Evolutionary conservation across 2,888 invertebrate species (phyloP).

Genomic region (Strigamia maritima): DNA sequence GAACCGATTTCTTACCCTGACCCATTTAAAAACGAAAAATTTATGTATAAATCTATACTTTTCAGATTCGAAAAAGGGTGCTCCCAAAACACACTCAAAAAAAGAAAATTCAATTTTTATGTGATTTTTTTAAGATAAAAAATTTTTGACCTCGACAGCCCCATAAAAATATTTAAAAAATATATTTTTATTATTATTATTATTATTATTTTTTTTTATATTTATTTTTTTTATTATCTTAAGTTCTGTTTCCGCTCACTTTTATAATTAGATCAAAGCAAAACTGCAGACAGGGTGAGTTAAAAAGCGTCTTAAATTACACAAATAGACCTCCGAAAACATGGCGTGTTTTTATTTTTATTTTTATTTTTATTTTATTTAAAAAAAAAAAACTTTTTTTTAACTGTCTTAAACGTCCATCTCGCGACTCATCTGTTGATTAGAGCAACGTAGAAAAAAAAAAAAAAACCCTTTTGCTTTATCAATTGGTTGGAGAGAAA

Average conservation of each 20-base stretch:
- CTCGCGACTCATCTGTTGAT: slow-evolving; percentile 22
- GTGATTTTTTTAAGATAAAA: too few species aligned
- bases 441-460: neutral
- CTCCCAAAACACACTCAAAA: too few species aligned
- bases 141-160: neutral
- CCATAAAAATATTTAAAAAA: neutral
- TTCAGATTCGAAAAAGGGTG: too few species aligned
- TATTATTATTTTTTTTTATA: neutral
- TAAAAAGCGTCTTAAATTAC: slow-evolving; percentile 31
- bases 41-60: neutral
- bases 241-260: slow-evolving; percentile 14
- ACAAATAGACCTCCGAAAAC: slow-evolving; percentile 17
- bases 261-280: slow-evolving; percentile 32
- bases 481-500: slow-evolving; percentile 15
- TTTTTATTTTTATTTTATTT: neutral
- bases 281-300: slow-evolving; percentile 21
- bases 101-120: too few species aligned
- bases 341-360: neutral
- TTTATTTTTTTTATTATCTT: too few species aligned
- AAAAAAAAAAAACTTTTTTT: neutral
- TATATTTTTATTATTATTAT: neutral
- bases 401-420: neutral
- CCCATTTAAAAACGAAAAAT: neutral
- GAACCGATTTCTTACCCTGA: slow-evolving; percentile 32
- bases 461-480: neutral